phyloP scores from a whole-genome alignment of 2,113 vertebrate genomes.

The Nansenia antarctica region DNA sequence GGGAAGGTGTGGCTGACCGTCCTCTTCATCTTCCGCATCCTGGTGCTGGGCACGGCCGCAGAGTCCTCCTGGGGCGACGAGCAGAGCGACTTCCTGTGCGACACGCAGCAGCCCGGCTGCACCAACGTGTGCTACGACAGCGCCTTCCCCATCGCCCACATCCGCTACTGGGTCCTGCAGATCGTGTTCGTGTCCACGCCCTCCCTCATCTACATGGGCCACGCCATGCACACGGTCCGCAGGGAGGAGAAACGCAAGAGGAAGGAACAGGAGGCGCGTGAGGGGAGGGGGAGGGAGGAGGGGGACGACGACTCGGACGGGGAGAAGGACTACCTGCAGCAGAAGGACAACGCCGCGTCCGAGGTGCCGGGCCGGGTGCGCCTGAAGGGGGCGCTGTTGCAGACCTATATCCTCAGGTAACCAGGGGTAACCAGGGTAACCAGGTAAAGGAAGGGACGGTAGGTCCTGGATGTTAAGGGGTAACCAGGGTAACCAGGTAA shows the following conservation, averaged over 20 bases:
- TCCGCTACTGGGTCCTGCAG: constrained; percentile 97
- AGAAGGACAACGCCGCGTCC: constrained; percentile 71
- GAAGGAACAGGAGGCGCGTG: constrained; percentile 65
- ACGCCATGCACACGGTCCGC: constrained; percentile 89
- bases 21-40: constrained; percentile 98
- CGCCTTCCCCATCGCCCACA: constrained; percentile 96
- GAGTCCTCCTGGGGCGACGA: constrained; percentile 98
- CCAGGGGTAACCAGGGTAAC: too few species aligned
- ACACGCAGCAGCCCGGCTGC: constrained; percentile 92
- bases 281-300: constrained; percentile 5
- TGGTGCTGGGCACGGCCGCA: constrained; percentile 91
- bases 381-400: constrained; percentile 85
- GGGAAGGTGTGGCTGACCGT: constrained; percentile 96
- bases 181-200: constrained; percentile 97
- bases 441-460: too few species aligned
- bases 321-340: constrained; percentile 70
- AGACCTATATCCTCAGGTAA: constrained; percentile 92
- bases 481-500: too few species aligned
- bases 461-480: too few species aligned
- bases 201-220: constrained; percentile 94
- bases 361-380: constrained; percentile 75
- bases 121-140: constrained; percentile 95
- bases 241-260: constrained; percentile 84
- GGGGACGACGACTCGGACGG: constrained; percentile 33
- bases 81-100: constrained; percentile 92